Conservation (phyloP, 2,797 vertebrate species). For the Intellagama lesueurii region DNA sequence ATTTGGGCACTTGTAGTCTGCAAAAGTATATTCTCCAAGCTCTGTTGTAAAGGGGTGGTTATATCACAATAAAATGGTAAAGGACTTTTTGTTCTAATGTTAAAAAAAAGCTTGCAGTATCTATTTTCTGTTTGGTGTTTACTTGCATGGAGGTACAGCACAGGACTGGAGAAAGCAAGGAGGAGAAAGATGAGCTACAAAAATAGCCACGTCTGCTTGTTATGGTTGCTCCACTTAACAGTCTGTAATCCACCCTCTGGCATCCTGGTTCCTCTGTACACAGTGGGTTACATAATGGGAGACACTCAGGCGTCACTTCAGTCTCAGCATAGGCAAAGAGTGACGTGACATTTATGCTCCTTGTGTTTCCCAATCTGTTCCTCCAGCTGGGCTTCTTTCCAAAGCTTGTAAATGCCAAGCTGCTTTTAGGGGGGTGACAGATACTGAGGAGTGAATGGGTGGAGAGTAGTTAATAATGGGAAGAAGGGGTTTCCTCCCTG, state of each 20-base stretch:
- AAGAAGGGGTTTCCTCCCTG: background rate
- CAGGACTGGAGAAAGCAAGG: slow-evolving; percentile 21
- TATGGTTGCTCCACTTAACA: slow-evolving; percentile 47
- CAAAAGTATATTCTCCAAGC: too few relatives aligned
- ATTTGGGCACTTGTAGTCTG: too few relatives aligned
- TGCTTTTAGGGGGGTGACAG: slow-evolving; percentile 21
- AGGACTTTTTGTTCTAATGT: background rate
- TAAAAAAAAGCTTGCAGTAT: background rate
- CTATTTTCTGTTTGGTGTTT: fast-evolving
- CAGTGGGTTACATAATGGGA: slow-evolving; percentile 59
- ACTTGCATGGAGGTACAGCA: background rate
- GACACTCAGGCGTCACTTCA: background rate
- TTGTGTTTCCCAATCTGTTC: slow-evolving; percentile 11
- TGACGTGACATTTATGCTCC: slow-evolving; percentile 40
- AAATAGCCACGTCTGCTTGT: slow-evolving; percentile 66
- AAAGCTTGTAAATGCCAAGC: background rate
- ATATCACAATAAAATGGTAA: background rate
- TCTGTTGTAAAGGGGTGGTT: background rate
- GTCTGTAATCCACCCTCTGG: slow-evolving; percentile 3
- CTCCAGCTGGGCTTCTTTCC: slow-evolving; percentile 29
- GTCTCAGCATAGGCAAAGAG: slow-evolving; percentile 51
- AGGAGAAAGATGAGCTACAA: slow-evolving; percentile 34
- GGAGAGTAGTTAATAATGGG: background rate
- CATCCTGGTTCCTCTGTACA: slow-evolving; percentile 37
- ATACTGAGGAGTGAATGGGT: background rate